A percentile compares a stretch with the other conserved stretches of the same genome.
Evolutionary conservation across 2,888 invertebrate genomes (phyloP).

Genomic region (Pseudoips prasinana): DNA sequence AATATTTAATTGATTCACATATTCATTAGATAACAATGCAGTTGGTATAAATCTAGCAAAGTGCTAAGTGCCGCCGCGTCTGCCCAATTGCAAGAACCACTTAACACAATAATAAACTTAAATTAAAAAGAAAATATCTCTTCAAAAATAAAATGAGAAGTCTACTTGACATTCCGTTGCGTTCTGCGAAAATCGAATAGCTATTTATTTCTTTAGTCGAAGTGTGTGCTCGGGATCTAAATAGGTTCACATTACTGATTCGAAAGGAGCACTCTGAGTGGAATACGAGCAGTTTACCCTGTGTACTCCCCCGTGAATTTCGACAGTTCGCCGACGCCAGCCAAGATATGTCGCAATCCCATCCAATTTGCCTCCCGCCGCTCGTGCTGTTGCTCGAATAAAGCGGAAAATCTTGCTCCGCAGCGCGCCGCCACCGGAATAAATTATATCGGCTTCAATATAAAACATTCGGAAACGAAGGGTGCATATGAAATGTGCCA

Average conservation of each 20-base stretch:
- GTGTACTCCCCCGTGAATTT: conserved; percentile 63
- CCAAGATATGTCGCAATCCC: conserved; percentile 76
- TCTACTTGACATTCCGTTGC: conserved; percentile 17
- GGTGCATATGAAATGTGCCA: conserved; percentile 30
- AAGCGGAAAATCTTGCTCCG: conserved; percentile 71
- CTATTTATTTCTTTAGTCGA: conserved; percentile 27
- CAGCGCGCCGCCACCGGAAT: conserved; percentile 53
- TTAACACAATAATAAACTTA: no score
- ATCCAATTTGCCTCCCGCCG: conserved; percentile 75
- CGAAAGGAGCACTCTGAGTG: conserved; percentile 54
- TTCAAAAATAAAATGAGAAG: conserved; percentile 11
- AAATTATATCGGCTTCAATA: conserved; percentile 64
- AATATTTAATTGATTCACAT: no score
- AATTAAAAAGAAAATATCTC: not conserved
- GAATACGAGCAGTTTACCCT: conserved; percentile 68
- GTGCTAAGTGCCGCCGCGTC: no score
- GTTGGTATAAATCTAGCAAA: no score
- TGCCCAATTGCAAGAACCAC: no score
- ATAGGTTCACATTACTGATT: conserved; percentile 56
- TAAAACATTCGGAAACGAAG: conserved; percentile 44
- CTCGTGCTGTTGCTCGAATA: conserved; percentile 67
- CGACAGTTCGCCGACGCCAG: conserved; percentile 64
- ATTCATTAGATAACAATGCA: no score
- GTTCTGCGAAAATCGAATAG: conserved; percentile 20
- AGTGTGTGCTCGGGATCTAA: conserved; percentile 44